These are phyloP conservation scores for Protonemura montana DNA, from an alignment of 2,888 invertebrate genomes.

Conservation along the genomic window DNA sequence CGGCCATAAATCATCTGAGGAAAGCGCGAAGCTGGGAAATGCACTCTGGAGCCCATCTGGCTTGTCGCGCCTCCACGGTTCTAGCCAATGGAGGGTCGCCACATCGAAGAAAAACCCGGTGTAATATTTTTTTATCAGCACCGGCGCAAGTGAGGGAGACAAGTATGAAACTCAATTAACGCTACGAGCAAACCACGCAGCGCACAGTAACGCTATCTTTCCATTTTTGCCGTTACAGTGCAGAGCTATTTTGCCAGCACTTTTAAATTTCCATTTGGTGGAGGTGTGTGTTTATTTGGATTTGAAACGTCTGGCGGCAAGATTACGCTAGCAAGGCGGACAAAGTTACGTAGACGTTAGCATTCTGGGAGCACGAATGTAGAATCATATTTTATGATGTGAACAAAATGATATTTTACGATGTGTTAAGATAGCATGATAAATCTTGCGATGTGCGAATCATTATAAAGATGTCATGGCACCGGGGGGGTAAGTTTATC, in stretches of 20 bases:
- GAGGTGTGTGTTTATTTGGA: background rate
- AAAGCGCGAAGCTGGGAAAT: background rate
- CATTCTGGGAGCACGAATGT: background rate
- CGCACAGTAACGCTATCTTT: background rate
- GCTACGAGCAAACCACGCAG: background rate
- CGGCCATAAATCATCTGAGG: background rate
- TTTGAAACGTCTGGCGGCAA: background rate
- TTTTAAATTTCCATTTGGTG: background rate
- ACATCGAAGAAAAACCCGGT: background rate
- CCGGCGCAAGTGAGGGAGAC: background rate
- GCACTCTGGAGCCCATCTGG: background rate
- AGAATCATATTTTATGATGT: background rate
- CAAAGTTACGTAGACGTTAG: background rate
- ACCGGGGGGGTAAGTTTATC: background rate
- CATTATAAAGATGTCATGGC: background rate
- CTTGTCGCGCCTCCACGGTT: background rate
- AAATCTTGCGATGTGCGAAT: background rate
- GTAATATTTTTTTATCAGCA: background rate
- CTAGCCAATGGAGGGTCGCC: background rate
- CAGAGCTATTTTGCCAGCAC: background rate
- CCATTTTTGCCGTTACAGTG: background rate
- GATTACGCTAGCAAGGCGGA: background rate
- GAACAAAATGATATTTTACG: background rate
- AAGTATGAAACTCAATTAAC: background rate
- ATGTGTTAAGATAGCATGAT: background rate